These are phyloP conservation scores for Stegana nigrithorax DNA, from an alignment of 2,888 invertebrate species.

Conservation along the genomic window DNA sequence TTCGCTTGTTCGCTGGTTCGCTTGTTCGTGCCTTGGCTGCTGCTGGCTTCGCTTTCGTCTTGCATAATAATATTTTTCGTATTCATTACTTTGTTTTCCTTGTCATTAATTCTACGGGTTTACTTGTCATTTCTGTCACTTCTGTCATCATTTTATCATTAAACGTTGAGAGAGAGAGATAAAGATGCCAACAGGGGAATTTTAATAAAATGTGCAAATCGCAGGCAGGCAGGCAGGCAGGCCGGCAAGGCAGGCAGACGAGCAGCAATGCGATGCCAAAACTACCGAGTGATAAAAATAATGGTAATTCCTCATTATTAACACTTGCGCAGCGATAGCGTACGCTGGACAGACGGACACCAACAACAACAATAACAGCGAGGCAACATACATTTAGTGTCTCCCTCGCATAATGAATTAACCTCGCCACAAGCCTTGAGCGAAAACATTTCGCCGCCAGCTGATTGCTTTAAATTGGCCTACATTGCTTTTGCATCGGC, in stretches of 20 bases:
- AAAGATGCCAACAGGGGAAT: conserved; percentile 39
- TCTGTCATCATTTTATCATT: conserved; percentile 48
- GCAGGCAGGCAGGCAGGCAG: no score
- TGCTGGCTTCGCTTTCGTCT: conserved; percentile 9
- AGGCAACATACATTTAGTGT: conserved; percentile 23
- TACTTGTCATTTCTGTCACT: conserved; percentile 45
- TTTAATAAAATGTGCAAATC: conserved; percentile 42
- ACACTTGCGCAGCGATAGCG: conserved; percentile 22
- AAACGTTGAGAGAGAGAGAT: conserved; percentile 33
- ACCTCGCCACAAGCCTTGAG: not conserved
- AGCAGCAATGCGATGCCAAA: not conserved
- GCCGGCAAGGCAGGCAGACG: conserved; percentile 26
- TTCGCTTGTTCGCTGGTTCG: conserved; percentile 1
- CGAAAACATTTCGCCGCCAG: conserved; percentile 2
- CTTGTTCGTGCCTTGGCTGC: not conserved
- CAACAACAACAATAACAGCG: not conserved
- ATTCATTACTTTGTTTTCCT: conserved; percentile 37
- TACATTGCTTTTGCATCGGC: not conserved
- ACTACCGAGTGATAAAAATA: conserved; percentile 33
- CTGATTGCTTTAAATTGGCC: conserved; percentile 19
- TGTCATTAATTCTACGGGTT: conserved; percentile 45
- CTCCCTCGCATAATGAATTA: conserved; percentile 5
- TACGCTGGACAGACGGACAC: not conserved
- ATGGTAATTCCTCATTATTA: conserved; percentile 38
- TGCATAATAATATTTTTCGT: conserved; percentile 22